A percentile compares a stretch with the other conserved stretches of the same genome.
Conservation (phyloP, 1,140 invertebrate genomes). For the Dinoponera quadriceps region DNA sequence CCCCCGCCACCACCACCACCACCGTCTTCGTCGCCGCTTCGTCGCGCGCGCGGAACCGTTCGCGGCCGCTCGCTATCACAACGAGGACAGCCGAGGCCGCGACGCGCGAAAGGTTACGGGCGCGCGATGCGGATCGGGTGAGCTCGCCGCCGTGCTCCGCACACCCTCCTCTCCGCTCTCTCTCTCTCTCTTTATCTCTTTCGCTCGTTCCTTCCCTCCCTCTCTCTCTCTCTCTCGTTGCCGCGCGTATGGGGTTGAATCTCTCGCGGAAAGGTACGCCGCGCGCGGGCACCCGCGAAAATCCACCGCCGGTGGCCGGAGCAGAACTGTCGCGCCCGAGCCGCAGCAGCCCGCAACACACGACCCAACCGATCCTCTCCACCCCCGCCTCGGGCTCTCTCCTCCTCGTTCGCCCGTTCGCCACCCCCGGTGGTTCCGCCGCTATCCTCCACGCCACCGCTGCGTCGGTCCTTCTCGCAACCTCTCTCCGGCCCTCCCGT, state of each 20-base stretch:
- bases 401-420: constrained; percentile 25
- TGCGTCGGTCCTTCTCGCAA: constrained; percentile 12
- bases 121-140: constrained; percentile 47
- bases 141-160: neutral
- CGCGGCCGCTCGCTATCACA: constrained; percentile 46
- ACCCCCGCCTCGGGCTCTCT: constrained; percentile 55
- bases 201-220: neutral
- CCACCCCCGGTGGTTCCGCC: constrained; percentile 22
- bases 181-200: neutral
- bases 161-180: constrained; percentile 9
- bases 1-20: constrained; percentile 3
- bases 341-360: constrained; percentile 85
- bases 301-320: constrained; percentile 80
- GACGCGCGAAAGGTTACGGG: constrained; percentile 37
- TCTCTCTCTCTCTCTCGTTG: neutral
- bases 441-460: neutral
- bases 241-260: constrained; percentile 29
- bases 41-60: constrained; percentile 35
- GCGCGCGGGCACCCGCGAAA: constrained; percentile 71
- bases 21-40: constrained; percentile 67
- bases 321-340: constrained; percentile 85
- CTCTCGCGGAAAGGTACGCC: constrained; percentile 34
- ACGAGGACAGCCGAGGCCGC: constrained; percentile 50
- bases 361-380: constrained; percentile 75
- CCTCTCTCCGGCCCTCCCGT: constrained; percentile 60